phyloP scores from a whole-genome alignment of 2,888 invertebrate species.

The Pseudococcus jackbeardsleyi region DNA sequence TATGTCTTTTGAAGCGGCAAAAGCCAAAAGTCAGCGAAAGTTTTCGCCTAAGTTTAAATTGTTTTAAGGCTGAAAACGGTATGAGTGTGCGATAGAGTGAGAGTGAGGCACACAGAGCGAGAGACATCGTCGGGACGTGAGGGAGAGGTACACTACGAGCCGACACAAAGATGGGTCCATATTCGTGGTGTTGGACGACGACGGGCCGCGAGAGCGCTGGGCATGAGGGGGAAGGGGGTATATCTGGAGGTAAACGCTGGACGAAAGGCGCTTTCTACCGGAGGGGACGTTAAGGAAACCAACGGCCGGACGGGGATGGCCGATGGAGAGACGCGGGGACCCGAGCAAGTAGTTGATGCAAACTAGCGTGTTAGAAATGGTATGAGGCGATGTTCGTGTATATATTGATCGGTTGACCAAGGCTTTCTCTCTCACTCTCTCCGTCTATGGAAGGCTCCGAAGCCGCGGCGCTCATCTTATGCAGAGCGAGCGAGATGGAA shows the following conservation, averaged over 20 bases:
- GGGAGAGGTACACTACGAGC: neutral
- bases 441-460: constrained; percentile 10
- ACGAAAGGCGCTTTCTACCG: constrained; percentile 57
- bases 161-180: constrained; percentile 38
- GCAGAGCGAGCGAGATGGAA: constrained; percentile 59
- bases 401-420: constrained; percentile 65
- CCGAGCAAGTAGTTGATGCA: constrained; percentile 61
- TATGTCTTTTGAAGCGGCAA: constrained; percentile 52
- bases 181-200: constrained; percentile 23
- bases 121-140: neutral
- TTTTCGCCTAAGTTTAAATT: constrained; percentile 62
- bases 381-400: constrained; percentile 64
- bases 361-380: constrained; percentile 64
- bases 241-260: constrained; percentile 41
- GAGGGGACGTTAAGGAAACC: constrained; percentile 63
- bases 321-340: neutral
- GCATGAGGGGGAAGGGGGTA: neutral
- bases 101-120: constrained; percentile 1
- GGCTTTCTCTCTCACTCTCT: constrained; percentile 58
- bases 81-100: constrained; percentile 15
- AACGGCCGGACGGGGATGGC: neutral
- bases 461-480: constrained; percentile 57
- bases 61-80: constrained; percentile 59
- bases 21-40: constrained; percentile 63
- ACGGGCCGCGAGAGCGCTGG: neutral